Evolutionary conservation across 1,140 invertebrate species (phyloP), one percentile per base, ranked within the genome.

Genomic region (Ostrea denselamellosa): DNA sequence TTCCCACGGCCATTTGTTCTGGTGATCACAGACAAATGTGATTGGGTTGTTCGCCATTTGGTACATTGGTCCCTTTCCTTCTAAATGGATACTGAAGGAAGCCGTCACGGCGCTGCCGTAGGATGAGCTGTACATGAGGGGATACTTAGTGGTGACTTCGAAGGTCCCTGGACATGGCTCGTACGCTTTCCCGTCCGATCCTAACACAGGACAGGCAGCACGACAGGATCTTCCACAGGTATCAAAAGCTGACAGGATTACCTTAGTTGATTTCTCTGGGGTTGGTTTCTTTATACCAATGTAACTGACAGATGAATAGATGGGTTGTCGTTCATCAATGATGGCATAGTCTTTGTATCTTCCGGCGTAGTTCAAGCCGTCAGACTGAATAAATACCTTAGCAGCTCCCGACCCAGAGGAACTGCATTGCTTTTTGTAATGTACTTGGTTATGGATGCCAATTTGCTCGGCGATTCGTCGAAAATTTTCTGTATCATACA

Each of bases 171-270:
- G 83, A 83, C 90, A 90, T 8, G 68, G 17, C 25, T 86, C 83
- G 77, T 90, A 90, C 5, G 25, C 2, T 2, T 85, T 62, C 14
- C 88, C 86, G 1, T 83, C 54, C 7, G 90, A 81, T 7, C 86
- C 86, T 0, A 83, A 83, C 9, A 90, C 65, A n/a, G 85, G 83
- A 86, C 90, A 90, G 8, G 68, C 22, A 28, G 89, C 87, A n/a
- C 85, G 77, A 19, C 90, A 90, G 8, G 87, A 54, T 77, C 90
- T 52, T 9, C 89, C 89, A 82, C 89, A 89, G 10, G 86, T 52
- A 81, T 90, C 90, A 22, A 81, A 89, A 9, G 90, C 90, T 51
- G 85, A 71, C 8, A 90, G 62, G 77, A 86, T 87, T 8, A 84
- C 87, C 51, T 85, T 34, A 14, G 82, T 85, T 17, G 51, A 8